These are phyloP conservation scores for Margarornis squamiger DNA, from an alignment of 2,797 vertebrate species.

Conservation along the genomic window DNA sequence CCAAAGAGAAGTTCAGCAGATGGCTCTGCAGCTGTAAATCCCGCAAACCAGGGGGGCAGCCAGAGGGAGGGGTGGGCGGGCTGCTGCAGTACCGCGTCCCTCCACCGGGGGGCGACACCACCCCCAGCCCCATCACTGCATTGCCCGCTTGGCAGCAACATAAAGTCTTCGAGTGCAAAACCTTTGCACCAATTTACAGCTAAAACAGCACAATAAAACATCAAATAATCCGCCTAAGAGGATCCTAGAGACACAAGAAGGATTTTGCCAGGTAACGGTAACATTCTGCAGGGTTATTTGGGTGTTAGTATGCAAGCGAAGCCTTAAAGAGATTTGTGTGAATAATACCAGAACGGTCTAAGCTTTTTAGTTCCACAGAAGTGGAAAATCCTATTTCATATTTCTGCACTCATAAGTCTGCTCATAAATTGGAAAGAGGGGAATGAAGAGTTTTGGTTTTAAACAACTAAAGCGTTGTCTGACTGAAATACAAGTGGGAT, in stretches of 20 bases:
- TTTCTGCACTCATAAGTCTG: not conserved
- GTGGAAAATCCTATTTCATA: conserved; percentile 20
- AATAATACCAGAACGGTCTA: not conserved
- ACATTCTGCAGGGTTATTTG: not conserved
- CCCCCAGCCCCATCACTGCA: not conserved
- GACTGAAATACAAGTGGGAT: not conserved
- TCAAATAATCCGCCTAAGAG: not conserved
- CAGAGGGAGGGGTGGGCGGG: too few relatives aligned
- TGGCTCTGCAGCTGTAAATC: accelerated
- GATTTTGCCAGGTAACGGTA: not conserved
- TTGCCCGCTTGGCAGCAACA: not conserved
- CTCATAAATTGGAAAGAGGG: not conserved
- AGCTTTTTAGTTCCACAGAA: not conserved
- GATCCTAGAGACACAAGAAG: not conserved
- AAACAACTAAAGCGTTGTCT: not conserved
- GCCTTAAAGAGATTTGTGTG: not conserved
- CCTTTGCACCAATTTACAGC: not conserved
- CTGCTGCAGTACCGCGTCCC: not conserved
- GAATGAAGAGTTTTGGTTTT: not conserved
- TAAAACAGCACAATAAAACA: not conserved
- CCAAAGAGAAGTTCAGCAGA: too few relatives aligned
- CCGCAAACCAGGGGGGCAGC: accelerated
- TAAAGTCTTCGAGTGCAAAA: not conserved
- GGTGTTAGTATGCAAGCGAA: not conserved
- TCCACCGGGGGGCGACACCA: conserved; percentile 49